Conservation (phyloP, 2,797 vertebrate genomes). For the Phylloscopus collybita region DNA sequence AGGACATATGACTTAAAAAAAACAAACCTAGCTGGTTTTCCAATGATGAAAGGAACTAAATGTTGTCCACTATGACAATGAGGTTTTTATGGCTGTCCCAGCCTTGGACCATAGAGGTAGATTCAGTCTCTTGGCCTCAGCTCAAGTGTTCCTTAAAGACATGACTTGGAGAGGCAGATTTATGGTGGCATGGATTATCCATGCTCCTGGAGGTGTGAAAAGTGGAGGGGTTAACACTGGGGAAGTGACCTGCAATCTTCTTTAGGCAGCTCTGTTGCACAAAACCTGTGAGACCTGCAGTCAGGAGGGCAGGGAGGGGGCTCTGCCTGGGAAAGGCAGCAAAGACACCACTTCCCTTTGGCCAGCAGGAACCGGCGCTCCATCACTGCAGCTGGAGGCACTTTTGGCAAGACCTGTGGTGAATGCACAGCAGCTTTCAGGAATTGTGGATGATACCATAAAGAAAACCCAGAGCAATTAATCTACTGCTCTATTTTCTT, state of each 20-base stretch:
- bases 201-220: neutral
- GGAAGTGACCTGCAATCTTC: neutral
- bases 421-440: neutral
- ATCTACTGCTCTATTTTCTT: neutral
- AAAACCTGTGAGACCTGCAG: neutral
- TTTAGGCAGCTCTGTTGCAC: neutral
- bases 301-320: neutral
- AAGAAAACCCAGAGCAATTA: neutral
- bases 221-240: neutral
- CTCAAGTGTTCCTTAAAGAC: rapidly evolving
- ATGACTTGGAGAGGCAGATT: neutral
- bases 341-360: neutral
- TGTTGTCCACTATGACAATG: neutral
- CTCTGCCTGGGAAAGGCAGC: neutral
- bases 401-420: neutral
- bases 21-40: neutral
- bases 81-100: neutral
- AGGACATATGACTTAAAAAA: neutral
- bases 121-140: neutral
- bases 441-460: neutral
- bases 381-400: neutral
- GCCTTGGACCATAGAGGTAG: neutral
- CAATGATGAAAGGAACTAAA: neutral
- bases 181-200: neutral
- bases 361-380: neutral